Evolutionary conservation across 2,113 vertebrate species (phyloP).

Genomic region (Pristiophorus japonicus): DNA sequence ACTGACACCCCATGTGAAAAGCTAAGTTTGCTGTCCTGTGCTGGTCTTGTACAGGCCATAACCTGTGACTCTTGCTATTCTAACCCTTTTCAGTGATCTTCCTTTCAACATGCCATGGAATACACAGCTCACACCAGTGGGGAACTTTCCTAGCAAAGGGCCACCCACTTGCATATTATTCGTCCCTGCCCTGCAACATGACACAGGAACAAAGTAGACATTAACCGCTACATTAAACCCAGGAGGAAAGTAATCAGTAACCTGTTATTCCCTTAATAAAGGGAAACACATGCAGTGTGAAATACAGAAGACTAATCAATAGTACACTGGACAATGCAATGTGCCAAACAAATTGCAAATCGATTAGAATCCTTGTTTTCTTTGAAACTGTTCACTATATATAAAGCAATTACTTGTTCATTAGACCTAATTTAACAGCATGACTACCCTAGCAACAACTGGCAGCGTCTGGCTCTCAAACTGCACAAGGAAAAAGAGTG

Average conservation of each 20-base stretch:
- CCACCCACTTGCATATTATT: constrained; percentile 99
- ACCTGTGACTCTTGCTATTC: constrained; percentile 91
- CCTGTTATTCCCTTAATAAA: constrained; percentile 99
- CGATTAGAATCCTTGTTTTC: constrained; percentile 98
- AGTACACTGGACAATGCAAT: constrained; percentile 83
- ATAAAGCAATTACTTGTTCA: constrained; percentile 98
- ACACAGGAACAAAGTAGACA: constrained; percentile 99
- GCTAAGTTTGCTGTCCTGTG: constrained; percentile 52
- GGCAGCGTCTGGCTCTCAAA: constrained; percentile 74
- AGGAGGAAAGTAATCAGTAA: constrained; percentile 98
- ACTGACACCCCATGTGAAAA: constrained; percentile 36
- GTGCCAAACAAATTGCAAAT: constrained; percentile 96
- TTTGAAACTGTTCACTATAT: constrained; percentile 96
- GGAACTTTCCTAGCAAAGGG: constrained; percentile 81
- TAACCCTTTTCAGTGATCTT: constrained; percentile 95
- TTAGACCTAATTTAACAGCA: constrained; percentile 97
- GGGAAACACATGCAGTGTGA: constrained; percentile 99
- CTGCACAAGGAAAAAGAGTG: constrained; percentile 60
- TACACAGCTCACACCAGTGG: constrained; percentile 74
- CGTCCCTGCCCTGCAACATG: constrained; percentile 87
- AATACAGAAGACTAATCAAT: constrained; percentile 97
- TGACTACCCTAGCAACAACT: constrained; percentile 80
- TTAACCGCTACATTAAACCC: constrained; percentile 98
- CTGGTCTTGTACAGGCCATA: constrained; percentile 68
- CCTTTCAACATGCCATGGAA: constrained; percentile 75